Evolutionary conservation across 2,113 vertebrate species (phyloP), one percentile per base, ranked within the genome.

Genomic region (Rhegmatorhina hoffmannsi): DNA sequence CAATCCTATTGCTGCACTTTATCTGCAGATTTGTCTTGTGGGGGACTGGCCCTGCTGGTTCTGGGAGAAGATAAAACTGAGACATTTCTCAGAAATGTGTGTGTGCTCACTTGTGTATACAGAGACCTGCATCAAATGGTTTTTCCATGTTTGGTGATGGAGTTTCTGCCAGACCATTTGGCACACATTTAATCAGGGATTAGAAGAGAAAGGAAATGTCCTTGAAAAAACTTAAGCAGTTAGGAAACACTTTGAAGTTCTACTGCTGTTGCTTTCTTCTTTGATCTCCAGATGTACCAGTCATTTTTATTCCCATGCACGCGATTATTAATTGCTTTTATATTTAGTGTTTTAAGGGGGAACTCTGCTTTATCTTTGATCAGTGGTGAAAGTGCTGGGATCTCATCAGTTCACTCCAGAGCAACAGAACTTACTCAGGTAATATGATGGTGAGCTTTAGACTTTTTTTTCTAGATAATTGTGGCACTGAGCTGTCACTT

Each of bases 241-340:
- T 70, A 91, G 66, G 93, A 94, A 92, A 80, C 40, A 43, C 88
- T 96, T 96, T 93, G 87, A 97, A 90, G 67, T 94, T 87, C 44
- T 56, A 10, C 50, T 86, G 47, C 79, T 96, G 36, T 89, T 81
- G 21, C 76, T 87, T 83, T 90, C 49, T 91, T 74, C 90, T 97
- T 96, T 97, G 67, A 94, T 96, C 74, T 96, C 82, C 60, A 94
- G 40, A 76, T 86, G 62, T 28, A 83, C 33, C 59, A 43, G 68
- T 86, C 29, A 56, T 62, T 95, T 95, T 76, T 84, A 79, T 86
- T 86, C 83, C 77, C 40, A 10, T 78, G 36, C 59, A 33, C 77
- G 52, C 31, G 74, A 56, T 90, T 79, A 87, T 68, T 92, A 92
- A 90, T 94, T 95, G 87, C 46, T 59, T 62, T 69, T 93, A 10